phyloP scores from a whole-genome alignment of 2,797 vertebrate genomes.

The Orientallactaga sibirica region DNA sequence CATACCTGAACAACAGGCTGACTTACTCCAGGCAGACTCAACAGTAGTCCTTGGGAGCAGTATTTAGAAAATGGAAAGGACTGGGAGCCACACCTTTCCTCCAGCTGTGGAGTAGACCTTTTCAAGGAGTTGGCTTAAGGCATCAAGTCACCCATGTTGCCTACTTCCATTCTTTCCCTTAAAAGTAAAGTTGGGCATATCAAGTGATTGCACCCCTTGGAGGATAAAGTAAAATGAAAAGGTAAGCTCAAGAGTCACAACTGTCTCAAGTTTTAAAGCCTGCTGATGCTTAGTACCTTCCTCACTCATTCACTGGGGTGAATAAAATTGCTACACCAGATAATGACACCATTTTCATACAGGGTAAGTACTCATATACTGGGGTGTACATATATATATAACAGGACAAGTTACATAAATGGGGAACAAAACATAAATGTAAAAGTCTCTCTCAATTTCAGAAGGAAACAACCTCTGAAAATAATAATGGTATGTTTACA shows the following conservation, averaged over 20 bases:
- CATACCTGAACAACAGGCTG: slow-evolving; percentile 95
- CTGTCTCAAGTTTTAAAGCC: slow-evolving; percentile 87
- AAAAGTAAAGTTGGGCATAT: slow-evolving; percentile 80
- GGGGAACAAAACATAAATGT: slow-evolving; percentile 42
- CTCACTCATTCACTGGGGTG: slow-evolving; percentile 81
- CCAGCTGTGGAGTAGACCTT: slow-evolving; percentile 95
- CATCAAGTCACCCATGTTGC: slow-evolving; percentile 95
- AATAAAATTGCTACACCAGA: slow-evolving; percentile 86
- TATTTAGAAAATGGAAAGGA: slow-evolving; percentile 96
- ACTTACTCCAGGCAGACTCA: slow-evolving; percentile 96
- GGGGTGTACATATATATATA: slow-evolving; percentile 14
- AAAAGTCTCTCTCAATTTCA: slow-evolving; percentile 52
- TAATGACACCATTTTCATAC: slow-evolving; percentile 76
- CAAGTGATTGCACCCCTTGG: slow-evolving; percentile 78
- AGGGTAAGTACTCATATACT: slow-evolving; percentile 39
- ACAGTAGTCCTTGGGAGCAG: slow-evolving; percentile 94
- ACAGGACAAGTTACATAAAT: slow-evolving; percentile 52
- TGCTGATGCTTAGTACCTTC: slow-evolving; percentile 81
- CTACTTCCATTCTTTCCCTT: slow-evolving; percentile 83
- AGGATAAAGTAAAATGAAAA: slow-evolving; percentile 86
- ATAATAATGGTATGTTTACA: slow-evolving; percentile 54
- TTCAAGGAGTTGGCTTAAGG: slow-evolving; percentile 94
- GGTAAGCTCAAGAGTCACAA: slow-evolving; percentile 83
- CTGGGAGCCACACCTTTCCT: slow-evolving; percentile 95
- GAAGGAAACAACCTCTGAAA: slow-evolving; percentile 59